A percentile compares a stretch with the other conserved stretches of the same genome.
phyloP scores from a whole-genome alignment of 2,113 vertebrate genomes.

The Cervus canadensis region DNA sequence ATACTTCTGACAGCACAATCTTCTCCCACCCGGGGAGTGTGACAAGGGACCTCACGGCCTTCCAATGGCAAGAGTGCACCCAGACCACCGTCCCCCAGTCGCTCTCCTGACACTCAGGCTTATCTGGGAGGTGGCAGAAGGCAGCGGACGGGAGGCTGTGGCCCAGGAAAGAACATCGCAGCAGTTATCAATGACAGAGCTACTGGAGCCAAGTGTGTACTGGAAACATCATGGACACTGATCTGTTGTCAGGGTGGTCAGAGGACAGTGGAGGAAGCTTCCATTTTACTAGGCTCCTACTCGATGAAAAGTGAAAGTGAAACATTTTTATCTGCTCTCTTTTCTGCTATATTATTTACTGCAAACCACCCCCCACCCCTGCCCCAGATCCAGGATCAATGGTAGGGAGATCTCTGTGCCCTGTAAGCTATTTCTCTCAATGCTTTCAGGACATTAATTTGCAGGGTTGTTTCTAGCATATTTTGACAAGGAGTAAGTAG shows the following conservation, averaged over 20 bases:
- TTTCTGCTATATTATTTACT: not conserved
- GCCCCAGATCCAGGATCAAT: not conserved
- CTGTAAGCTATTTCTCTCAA: not conserved
- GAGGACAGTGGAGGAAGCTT: not conserved
- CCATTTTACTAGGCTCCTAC: not conserved
- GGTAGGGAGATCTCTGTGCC: not conserved
- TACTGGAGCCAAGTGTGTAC: not conserved
- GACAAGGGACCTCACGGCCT: not conserved
- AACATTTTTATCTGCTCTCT: not conserved
- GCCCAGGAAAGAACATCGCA: not conserved
- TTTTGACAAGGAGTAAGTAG: slow-evolving; percentile 30
- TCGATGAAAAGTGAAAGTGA: not conserved
- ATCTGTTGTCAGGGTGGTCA: not conserved
- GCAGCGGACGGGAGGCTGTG: not conserved
- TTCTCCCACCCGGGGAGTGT: not conserved
- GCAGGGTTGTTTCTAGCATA: not conserved
- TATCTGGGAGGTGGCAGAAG: not conserved
- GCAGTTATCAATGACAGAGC: not conserved
- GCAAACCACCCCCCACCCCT: accelerated
- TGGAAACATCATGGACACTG: not conserved
- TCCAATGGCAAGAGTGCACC: not conserved
- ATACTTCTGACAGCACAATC: not conserved
- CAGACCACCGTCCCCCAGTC: not conserved
- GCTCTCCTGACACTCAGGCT: not conserved
- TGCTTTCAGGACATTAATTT: not conserved